Evolutionary conservation across 2,888 invertebrate genomes (phyloP).

Genomic region (Campoplex nolae): DNA sequence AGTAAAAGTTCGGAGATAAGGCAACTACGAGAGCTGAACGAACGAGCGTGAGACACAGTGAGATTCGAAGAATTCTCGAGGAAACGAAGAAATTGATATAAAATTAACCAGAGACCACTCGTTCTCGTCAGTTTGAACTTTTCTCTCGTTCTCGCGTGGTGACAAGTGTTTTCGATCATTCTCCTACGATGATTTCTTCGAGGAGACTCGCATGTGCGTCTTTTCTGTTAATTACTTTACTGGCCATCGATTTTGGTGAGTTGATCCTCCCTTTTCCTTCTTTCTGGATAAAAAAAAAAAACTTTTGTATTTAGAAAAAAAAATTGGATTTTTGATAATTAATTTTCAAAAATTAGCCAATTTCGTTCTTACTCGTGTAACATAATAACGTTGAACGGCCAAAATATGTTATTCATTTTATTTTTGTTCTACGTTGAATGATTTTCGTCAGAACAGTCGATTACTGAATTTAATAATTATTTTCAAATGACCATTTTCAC

Average conservation of each 20-base stretch:
- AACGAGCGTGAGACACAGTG: constrained; percentile 12
- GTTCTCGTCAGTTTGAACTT: constrained; percentile 46
- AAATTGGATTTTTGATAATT: background rate
- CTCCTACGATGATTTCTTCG: constrained; percentile 38
- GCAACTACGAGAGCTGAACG: background rate
- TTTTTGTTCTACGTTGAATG: background rate
- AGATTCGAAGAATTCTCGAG: constrained; percentile 27
- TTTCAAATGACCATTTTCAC: background rate
- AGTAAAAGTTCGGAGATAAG: constrained; percentile 17
- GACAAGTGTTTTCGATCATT: constrained; percentile 14
- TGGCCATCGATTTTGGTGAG: constrained; percentile 56
- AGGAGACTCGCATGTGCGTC: constrained; percentile 22
- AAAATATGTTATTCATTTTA: background rate
- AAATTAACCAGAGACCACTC: constrained; percentile 38
- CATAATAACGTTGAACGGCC: background rate
- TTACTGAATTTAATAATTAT: too few relatives aligned
- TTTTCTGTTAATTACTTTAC: constrained; percentile 36
- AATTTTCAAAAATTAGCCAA: background rate
- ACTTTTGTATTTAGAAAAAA: background rate
- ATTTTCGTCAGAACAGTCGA: too few relatives aligned
- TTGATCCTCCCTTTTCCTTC: background rate
- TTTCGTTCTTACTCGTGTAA: background rate
- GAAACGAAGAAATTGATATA: constrained; percentile 45
- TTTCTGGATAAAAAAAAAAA: too few relatives aligned
- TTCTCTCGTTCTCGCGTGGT: constrained; percentile 34